Evolutionary conservation across 1,140 invertebrate genomes (phyloP).

Genomic region (Holotrichia oblita): DNA sequence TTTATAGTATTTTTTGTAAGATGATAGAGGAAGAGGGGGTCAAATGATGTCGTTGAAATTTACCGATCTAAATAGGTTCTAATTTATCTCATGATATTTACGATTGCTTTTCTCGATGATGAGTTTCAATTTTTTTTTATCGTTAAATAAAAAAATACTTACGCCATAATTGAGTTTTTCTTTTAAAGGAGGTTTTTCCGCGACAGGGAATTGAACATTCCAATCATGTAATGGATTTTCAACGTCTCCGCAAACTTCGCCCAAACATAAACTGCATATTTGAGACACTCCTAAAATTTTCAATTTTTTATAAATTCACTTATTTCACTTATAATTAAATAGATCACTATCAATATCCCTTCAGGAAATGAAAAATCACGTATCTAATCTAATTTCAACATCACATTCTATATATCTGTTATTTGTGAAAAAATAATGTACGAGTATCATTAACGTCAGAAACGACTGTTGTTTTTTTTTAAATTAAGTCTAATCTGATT

Average conservation of each 20-base stretch:
- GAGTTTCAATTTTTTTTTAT: no score
- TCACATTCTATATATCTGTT: no score
- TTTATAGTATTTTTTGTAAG: not conserved
- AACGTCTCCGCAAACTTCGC: constrained; percentile 53
- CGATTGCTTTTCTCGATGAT: no score
- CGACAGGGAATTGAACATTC: constrained; percentile 52
- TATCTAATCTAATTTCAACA: no score
- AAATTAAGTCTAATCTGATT: no score
- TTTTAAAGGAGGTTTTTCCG: constrained; percentile 47
- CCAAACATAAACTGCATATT: constrained; percentile 53
- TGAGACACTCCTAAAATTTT: constrained; percentile 51
- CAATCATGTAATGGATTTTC: constrained; percentile 54
- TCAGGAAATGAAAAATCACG: not conserved
- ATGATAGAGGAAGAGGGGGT: no score
- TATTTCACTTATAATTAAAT: not conserved
- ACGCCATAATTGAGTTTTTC: not conserved
- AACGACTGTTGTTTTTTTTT: no score
- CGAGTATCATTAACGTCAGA: no score
- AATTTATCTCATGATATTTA: no score
- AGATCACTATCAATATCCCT: not conserved
- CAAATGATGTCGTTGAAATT: no score
- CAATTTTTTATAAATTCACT: not conserved
- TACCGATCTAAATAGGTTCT: no score
- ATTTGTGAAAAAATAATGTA: no score
- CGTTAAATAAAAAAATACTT: not conserved